Base-by-base conservation (phyloP, 2,797 vertebrate species). In the Arrhamphus sclerolepis region DNA sequence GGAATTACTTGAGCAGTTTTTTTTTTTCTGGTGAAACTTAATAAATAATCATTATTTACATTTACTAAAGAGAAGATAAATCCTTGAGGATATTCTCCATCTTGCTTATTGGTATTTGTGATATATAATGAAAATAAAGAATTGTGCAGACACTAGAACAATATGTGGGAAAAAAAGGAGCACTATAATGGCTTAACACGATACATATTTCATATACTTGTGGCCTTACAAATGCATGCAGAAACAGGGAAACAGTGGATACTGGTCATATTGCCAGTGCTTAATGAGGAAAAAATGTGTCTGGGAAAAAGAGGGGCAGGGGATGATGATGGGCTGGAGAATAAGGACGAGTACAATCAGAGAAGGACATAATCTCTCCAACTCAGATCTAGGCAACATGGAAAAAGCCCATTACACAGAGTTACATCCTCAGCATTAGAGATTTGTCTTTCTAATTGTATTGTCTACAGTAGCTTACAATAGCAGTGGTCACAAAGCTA, bases 241-340 rank as follows among this genome's bases (percentile, higher is more conserved):
- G 18, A 3, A 65, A 29, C 47, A 22, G 21, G 28, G 46, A 39
- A 61, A 63, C 52, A n/a, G 53, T 51, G 51, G 51, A 51, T 62
- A 34, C 44, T 39, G 65, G 55, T 62, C 73, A 68, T 9, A 18
- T 62, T 56, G 57, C 21, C 39, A 24, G 50, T 34, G 38, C 77
- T 70, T 79, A 74, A 82, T 79, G 68, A 79, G 66, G 29, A 51
- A 21, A 52, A 24, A 43, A 21, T 46, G 49, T 60, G 55, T 51
- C 41, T 57, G 14, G 29, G 24, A 41, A 18, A 28, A 10, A 22
- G 11, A 38, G 39, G n/a, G 20, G 9, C 13, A n/a, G 17, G 46
- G 28, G 43, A 18, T 43, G 13, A 16, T 13, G n/a, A 17, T 18
- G 52, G 19, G 20, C 52, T 18, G 34, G 47, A 0, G 43, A 53